These are phyloP conservation scores for Glaucomys volans DNA, from an alignment of 2,113 vertebrate genomes.

Conservation along the genomic window DNA sequence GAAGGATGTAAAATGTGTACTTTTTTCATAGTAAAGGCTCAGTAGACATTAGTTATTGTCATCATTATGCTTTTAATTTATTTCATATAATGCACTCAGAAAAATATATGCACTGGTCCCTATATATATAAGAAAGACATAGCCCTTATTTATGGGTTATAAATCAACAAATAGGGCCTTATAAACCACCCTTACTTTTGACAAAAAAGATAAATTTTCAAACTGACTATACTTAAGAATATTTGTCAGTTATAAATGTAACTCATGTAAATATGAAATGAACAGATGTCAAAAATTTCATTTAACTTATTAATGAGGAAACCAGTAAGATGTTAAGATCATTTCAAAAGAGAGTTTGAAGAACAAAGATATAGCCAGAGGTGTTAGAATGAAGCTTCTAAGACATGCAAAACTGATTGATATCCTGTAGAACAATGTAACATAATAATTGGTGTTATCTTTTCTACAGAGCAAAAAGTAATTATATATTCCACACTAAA, in stretches of 20 bases:
- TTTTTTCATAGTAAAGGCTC: neutral
- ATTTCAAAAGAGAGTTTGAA: neutral
- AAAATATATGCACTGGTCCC: neutral
- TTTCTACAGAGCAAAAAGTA: neutral
- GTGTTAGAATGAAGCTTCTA: neutral
- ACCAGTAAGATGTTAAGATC: neutral
- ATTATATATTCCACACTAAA: neutral
- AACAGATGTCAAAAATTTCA: conserved; percentile 21
- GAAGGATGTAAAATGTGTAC: neutral
- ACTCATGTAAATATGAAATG: neutral
- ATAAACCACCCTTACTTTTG: neutral
- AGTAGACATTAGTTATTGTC: neutral
- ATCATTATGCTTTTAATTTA: neutral
- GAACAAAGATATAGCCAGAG: neutral
- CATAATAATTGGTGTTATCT: neutral
- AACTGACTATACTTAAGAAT: neutral
- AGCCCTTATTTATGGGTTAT: neutral
- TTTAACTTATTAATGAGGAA: neutral
- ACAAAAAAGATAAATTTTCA: neutral
- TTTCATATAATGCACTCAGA: neutral
- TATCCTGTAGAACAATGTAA: neutral
- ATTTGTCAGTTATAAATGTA: conserved; percentile 4
- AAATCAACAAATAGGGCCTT: neutral
- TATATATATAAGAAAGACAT: neutral
- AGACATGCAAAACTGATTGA: neutral